Conservation (phyloP, 2,888 invertebrate genomes). For the Lasioglossum calceatum region DNA sequence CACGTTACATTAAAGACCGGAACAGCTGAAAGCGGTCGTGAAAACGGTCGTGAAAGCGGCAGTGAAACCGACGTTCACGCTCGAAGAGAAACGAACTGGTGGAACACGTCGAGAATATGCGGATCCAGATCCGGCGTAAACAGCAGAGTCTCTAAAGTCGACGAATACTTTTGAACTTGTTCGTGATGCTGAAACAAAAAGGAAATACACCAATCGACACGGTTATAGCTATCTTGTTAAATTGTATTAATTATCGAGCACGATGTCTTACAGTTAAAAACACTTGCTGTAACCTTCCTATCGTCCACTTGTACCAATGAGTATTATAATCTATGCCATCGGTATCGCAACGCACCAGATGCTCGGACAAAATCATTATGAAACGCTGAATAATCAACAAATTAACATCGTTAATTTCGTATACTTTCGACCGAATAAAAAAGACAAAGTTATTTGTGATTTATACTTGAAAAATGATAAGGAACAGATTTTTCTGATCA, state of each 20-base stretch:
- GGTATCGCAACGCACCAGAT: slow-evolving; percentile 96
- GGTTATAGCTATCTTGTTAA: slow-evolving; percentile 10
- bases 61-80: slow-evolving; percentile 85
- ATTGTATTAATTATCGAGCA: slow-evolving; percentile 11
- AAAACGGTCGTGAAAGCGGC: background rate
- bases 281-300: slow-evolving; percentile 97
- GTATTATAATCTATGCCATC: slow-evolving; percentile 97
- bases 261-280: slow-evolving; percentile 91
- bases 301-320: slow-evolving; percentile 98
- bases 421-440: background rate
- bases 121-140: slow-evolving; percentile 98
- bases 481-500: slow-evolving; percentile 98
- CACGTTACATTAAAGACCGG: slow-evolving; percentile 3
- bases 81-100: slow-evolving; percentile 97
- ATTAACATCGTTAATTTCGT: background rate
- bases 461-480: slow-evolving; percentile 95
- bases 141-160: slow-evolving; percentile 96
- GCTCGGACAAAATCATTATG: slow-evolving; percentile 98
- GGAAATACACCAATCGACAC: background rate
- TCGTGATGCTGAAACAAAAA: slow-evolving; percentile 94
- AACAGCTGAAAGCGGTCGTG: background rate
- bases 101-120: slow-evolving; percentile 98
- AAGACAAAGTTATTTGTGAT: background rate
- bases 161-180: slow-evolving; percentile 98
- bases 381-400: slow-evolving; percentile 88